Evolutionary conservation across 2,797 vertebrate species (phyloP).

Genomic region (Peromyscus eremicus): DNA sequence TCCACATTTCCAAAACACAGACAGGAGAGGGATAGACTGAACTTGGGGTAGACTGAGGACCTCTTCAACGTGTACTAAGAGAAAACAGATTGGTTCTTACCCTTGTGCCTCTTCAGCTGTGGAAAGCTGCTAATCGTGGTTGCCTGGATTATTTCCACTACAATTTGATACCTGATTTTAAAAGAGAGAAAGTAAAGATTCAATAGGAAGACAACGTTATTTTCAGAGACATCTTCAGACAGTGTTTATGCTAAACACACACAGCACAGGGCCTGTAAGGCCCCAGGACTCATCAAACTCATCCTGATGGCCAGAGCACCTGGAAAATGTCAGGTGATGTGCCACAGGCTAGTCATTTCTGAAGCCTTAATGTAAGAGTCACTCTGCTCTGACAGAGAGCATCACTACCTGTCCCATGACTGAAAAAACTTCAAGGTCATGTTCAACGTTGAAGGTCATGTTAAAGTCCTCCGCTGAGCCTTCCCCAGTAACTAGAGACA

Average conservation of each 20-base stretch:
- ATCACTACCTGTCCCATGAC: neutral
- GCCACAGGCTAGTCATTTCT: neutral
- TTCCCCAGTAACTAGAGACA: neutral
- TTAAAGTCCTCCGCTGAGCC: neutral
- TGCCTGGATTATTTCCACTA: conserved; percentile 99
- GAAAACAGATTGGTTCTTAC: conserved; percentile 87
- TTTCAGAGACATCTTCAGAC: neutral
- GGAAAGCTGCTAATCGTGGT: conserved; percentile 98
- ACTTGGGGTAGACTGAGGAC: neutral
- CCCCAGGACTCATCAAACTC: neutral
- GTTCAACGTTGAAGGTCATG: neutral
- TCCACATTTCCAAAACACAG: neutral
- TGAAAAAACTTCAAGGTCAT: neutral
- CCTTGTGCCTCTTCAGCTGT: conserved; percentile 98
- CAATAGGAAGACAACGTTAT: conserved; percentile 37
- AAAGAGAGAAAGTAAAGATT: conserved; percentile 74
- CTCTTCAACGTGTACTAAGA: neutral
- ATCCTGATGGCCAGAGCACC: neutral
- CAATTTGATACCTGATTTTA: conserved; percentile 96
- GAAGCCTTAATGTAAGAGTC: neutral
- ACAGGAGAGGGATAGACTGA: neutral
- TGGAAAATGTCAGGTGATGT: accelerated
- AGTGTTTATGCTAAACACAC: neutral
- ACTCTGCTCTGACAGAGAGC: neutral
- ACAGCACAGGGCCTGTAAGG: neutral